phyloP scores from a whole-genome alignment of 2,113 vertebrate genomes.

The Cacatua alba region DNA sequence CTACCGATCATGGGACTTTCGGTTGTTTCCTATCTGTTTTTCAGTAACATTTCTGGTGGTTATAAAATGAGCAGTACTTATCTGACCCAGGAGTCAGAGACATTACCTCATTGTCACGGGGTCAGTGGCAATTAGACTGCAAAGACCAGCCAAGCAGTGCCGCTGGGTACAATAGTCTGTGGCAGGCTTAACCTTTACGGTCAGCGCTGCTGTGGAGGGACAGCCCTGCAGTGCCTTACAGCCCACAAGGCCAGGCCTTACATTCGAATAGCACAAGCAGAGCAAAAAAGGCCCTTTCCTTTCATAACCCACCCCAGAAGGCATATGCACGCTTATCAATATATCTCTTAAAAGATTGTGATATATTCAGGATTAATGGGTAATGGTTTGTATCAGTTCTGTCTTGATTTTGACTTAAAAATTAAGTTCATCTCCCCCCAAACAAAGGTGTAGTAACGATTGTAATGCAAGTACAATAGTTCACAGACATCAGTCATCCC shows the following conservation, averaged over 20 bases:
- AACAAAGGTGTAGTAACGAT: background rate
- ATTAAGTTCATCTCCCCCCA: background rate
- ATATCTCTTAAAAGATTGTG: rapidly evolving
- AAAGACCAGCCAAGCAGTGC: conserved; percentile 38
- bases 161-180: conserved; percentile 24
- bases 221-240: background rate
- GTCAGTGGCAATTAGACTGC: conserved; percentile 57
- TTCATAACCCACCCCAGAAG: background rate
- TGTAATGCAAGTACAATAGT: background rate
- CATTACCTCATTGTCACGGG: conserved; percentile 70
- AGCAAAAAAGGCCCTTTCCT: background rate
- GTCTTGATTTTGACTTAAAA: background rate
- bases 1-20: background rate
- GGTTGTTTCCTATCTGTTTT: conserved; percentile 49
- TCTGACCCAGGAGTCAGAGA: conserved; percentile 60
- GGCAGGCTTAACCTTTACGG: conserved; percentile 42
- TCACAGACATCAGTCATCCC: background rate
- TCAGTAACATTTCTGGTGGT: conserved; percentile 44
- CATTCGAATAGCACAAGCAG: background rate
- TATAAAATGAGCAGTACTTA: conserved; percentile 58
- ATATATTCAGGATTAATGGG: background rate
- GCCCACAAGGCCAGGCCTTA: background rate
- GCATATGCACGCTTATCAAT: background rate
- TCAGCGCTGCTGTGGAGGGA: background rate
- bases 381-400: background rate